These are phyloP conservation scores for Epinotia ramella DNA, from an alignment of 2,888 invertebrate species.

Conservation along the genomic window DNA sequence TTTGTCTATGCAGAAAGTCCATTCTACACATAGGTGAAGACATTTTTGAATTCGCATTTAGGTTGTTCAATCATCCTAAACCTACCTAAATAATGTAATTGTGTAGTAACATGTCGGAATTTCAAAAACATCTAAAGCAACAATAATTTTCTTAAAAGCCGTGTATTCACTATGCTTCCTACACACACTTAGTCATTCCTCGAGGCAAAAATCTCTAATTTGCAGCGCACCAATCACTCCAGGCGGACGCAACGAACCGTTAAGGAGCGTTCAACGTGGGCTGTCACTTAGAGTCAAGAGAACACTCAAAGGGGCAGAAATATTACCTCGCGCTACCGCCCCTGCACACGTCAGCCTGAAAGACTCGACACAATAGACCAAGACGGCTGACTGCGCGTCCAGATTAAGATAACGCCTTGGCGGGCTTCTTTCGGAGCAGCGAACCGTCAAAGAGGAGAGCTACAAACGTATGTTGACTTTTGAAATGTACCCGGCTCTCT, in stretches of 20 bases:
- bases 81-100: background rate
- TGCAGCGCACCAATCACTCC: conserved; percentile 60
- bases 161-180: background rate
- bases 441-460: conserved; percentile 61
- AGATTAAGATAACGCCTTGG: conserved; percentile 77
- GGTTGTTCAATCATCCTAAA: background rate
- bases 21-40: too few relatives aligned
- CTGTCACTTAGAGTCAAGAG: conserved; percentile 50
- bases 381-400: conserved; percentile 62
- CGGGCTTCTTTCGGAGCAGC: conserved; percentile 59
- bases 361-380: conserved; percentile 66
- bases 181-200: conserved; percentile 20
- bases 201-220: conserved; percentile 44
- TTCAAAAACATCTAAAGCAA: too few relatives aligned
- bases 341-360: conserved; percentile 65
- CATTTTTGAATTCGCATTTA: too few relatives aligned
- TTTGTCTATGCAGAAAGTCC: too few relatives aligned
- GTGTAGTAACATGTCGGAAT: background rate
- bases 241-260: conserved; percentile 56
- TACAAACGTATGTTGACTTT: conserved; percentile 60
- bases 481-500: conserved; percentile 55
- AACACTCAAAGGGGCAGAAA: conserved; percentile 69
- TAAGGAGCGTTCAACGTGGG: conserved; percentile 56
- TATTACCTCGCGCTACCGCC: conserved; percentile 62
- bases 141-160: conserved; percentile 13